Conservation (phyloP, 2,113 vertebrate species). For the Myodes glareolus region DNA sequence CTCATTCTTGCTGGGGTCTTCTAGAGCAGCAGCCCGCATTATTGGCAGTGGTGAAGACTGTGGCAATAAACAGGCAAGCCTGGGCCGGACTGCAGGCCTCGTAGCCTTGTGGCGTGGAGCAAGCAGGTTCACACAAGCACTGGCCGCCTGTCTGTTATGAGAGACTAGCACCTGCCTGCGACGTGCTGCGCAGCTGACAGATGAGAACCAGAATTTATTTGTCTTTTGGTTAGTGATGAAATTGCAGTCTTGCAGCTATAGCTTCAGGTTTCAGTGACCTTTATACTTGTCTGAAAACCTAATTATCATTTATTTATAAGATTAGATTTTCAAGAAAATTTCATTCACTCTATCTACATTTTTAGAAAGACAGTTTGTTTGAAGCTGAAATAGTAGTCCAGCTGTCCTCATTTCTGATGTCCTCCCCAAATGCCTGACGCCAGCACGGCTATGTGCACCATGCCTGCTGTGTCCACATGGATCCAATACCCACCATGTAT, state of each 20-base stretch:
- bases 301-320: conserved; percentile 22
- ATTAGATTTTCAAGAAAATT: conserved; percentile 2
- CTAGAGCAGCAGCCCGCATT: background rate
- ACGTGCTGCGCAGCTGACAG: background rate
- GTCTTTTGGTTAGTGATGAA: background rate
- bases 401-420: background rate
- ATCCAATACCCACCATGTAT: background rate
- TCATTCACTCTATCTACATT: background rate
- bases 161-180: background rate
- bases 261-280: background rate
- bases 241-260: background rate
- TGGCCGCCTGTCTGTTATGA: background rate
- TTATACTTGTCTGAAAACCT: background rate
- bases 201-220: background rate
- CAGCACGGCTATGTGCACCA: background rate
- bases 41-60: background rate
- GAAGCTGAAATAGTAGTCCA: background rate
- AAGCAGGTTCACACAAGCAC: background rate
- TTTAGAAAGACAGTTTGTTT: background rate
- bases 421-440: background rate
- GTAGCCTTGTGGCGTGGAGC: background rate
- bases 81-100: background rate
- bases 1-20: background rate
- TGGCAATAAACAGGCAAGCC: background rate
- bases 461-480: background rate